Base-by-base conservation (phyloP, 2,888 invertebrate species). In the Folsomia candida region DNA sequence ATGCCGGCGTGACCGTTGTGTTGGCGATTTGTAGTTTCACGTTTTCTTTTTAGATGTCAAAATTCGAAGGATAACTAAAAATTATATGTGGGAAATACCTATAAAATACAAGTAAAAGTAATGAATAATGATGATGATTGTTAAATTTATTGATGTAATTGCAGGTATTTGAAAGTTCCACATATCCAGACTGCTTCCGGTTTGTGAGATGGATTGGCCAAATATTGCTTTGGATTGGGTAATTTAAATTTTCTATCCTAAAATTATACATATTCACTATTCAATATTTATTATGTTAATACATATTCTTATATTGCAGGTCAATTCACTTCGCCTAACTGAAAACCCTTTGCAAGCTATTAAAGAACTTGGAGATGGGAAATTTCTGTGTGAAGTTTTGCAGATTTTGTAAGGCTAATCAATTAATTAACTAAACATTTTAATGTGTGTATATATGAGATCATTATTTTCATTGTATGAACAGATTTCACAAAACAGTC, bases 171-270 rank as follows among this genome's bases (percentile, higher is more conserved):
- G n/a, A n/a, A n/a, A n/a, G n/a, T n/a, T n/a, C n/a, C n/a, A n/a
- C n/a, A n/a, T n/a, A n/a, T n/a, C n/a, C n/a, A n/a, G n/a, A n/a
- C n/a, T n/a, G n/a, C n/a, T n/a, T n/a, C n/a, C n/a, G n/a, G n/a
- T n/a, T n/a, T n/a, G n/a, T n/a, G n/a, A n/a, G n/a, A 72, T 72
- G 72, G 69, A 70, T 1, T 72, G 72, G 72, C 60, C 69, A 3
- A 18, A 18, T 3, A 70, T 72, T 14, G 29, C 60, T 54, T 27
- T 70, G 22, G 69, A 69, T 54, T 72, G 72, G 72, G 72, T 72
- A 64, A 70, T 63, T 63, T n/a, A n/a, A n/a, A n/a, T n/a, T n/a
- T n/a, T n/a, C n/a, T n/a, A n/a, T n/a, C n/a, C n/a, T n/a, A 28
- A 18, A 20, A 69, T n/a, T n/a, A 47, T 47, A 18, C 47, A 47